Base-by-base conservation (phyloP, 2,888 invertebrate genomes). In the Perizoma affinitatum region DNA sequence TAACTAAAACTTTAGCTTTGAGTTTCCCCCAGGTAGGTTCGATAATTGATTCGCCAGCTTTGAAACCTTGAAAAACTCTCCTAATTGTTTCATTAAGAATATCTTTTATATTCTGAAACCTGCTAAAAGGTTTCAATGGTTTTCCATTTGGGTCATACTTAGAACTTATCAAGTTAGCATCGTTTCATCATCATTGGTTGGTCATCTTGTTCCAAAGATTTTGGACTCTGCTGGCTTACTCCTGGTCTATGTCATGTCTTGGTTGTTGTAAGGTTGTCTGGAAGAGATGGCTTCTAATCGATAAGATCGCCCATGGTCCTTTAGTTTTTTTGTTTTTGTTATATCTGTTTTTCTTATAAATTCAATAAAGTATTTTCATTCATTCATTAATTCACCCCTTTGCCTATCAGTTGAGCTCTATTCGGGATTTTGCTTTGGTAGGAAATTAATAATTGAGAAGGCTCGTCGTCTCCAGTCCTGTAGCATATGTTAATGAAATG, bases 131-230 rank as follows among this genome's bases (percentile, higher is more conserved):
- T 44, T 46, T 40, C 50, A 51, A 45, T 41, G 45, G 56, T 36
- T 67, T 66, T 49, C 43, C 62, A 51, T 65, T 59, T 64, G 53
- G 48, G 51, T 75, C 61, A 63, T 67, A 67, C 61, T 66, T 71
- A 65, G 68, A 68, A 58, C 58, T 59, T 59, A 63, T 22, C 22
- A 22, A 22, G 22, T 22, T 22, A 22, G 67, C 67, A 70, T 44
- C 9, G 41, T 45, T 54, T 52, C 47, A n/a, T n/a, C n/a, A n/a
- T n/a, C n/a, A n/a, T n/a, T n/a, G n/a, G 53, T 46, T 56, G 51
- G 58, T 47, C 51, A 54, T 11, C 36, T 46, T 44, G n/a, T 54
- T 53, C 35, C 50, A 34, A 9, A 11, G 51, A 5, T 36, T 40
- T 38, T 51, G 47, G 56, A 56, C 56, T 51, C 10, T 58, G 22